Percentiles rank a stretch among this genome's conserved stretches.
phyloP scores from a whole-genome alignment of 2,888 invertebrate species.

The Pseudococcus viburni region DNA sequence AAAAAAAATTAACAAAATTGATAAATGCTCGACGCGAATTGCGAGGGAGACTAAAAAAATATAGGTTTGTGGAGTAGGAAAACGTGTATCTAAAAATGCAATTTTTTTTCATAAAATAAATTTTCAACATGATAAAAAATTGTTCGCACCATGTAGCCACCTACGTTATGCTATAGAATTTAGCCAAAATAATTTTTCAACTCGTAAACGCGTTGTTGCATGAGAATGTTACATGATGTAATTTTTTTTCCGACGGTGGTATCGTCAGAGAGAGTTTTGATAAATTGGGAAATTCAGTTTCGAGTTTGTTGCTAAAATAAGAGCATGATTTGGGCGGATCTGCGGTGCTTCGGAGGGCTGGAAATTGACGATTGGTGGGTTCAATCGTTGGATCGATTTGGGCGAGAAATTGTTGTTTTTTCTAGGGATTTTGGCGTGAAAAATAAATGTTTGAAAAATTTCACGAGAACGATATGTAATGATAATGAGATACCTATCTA shows the following conservation, averaged over 20 bases:
- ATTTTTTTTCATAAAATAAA: neutral
- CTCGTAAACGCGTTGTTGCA: neutral
- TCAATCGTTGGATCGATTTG: neutral
- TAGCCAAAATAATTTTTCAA: constrained; percentile 11
- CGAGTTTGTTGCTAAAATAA: neutral
- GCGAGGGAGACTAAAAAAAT: neutral
- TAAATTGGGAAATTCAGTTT: neutral
- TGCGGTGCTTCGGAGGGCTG: neutral
- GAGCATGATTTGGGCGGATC: neutral
- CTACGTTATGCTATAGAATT: neutral
- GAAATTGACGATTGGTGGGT: neutral
- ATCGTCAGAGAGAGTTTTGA: neutral
- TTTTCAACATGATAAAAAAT: neutral
- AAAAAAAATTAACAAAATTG: neutral
- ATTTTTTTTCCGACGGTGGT: too few relatives aligned
- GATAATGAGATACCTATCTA: too few relatives aligned
- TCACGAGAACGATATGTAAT: too few relatives aligned
- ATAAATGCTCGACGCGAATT: neutral
- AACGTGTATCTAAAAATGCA: neutral
- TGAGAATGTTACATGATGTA: neutral
- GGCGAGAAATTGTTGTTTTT: neutral
- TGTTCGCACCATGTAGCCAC: neutral
- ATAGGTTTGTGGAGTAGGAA: constrained; percentile 4
- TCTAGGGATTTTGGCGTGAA: neutral
- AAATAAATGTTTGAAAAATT: neutral